These are phyloP conservation scores for Alexandromys fortis DNA, from an alignment of 2,113 vertebrate genomes.

Conservation along the genomic window DNA sequence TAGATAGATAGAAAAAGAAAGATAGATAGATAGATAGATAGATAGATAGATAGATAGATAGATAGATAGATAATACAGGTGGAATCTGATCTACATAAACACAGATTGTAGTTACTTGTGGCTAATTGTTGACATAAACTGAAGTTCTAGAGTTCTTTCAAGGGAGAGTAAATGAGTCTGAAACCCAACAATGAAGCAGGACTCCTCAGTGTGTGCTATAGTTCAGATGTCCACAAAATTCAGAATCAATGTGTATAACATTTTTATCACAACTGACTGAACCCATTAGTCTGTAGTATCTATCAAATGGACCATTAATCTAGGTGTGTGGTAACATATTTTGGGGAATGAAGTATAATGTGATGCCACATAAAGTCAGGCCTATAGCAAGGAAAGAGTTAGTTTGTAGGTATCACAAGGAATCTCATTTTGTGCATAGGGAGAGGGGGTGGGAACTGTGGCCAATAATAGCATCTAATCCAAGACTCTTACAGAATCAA, in stretches of 20 bases:
- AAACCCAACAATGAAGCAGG: slow-evolving; percentile 24
- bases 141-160: neutral
- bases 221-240: slow-evolving; percentile 8
- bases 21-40: neutral
- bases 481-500: neutral
- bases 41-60: too few relatives aligned
- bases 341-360: neutral
- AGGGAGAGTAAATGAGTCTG: slow-evolving; percentile 32
- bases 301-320: neutral
- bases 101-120: neutral
- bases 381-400: neutral
- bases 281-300: neutral
- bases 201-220: neutral
- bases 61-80: neutral
- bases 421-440: neutral
- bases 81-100: slow-evolving; percentile 11
- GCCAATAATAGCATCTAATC: neutral
- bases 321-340: neutral
- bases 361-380: slow-evolving; percentile 7
- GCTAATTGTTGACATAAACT: slow-evolving; percentile 35
- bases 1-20: too few relatives aligned
- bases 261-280: slow-evolving; percentile 13
- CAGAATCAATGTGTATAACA: slow-evolving; percentile 23
- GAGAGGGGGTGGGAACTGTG: neutral
- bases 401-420: neutral